phyloP scores from a whole-genome alignment of 2,113 vertebrate genomes.

The Globicephala melas region DNA sequence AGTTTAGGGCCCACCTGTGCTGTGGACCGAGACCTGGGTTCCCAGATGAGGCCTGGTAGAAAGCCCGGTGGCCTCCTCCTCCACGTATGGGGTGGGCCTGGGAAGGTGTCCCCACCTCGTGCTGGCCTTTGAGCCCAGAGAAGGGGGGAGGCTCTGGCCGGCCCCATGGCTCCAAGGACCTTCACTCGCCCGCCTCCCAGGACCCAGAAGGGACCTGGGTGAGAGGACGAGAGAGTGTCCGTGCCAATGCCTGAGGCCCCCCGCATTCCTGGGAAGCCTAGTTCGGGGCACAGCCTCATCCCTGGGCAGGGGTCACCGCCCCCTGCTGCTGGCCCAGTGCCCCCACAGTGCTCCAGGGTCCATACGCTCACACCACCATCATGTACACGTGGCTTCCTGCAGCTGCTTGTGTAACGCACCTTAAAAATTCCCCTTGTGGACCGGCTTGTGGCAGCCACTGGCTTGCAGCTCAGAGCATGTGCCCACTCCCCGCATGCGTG shows the following conservation, averaged over 20 bases:
- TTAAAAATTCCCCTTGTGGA: background rate
- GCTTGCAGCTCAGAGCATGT: background rate
- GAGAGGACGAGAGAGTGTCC: accelerated
- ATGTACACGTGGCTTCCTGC: background rate
- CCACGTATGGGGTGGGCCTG: background rate
- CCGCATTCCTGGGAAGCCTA: background rate
- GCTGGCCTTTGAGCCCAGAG: background rate
- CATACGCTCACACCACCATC: background rate
- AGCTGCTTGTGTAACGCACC: background rate
- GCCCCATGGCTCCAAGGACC: background rate
- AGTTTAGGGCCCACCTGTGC: background rate
- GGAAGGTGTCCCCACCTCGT: accelerated
- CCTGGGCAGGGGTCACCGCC: background rate
- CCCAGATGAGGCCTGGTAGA: background rate
- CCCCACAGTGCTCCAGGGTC: background rate
- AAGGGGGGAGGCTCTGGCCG: background rate
- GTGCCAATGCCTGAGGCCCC: accelerated
- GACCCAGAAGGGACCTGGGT: accelerated
- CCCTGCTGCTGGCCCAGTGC: background rate
- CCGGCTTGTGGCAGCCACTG: background rate
- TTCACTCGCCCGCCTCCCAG: background rate
- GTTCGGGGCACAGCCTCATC: background rate
- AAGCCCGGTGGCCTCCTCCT: background rate
- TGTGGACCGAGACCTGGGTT: background rate
- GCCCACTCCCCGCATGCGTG: background rate